Evolutionary conservation across 1,140 invertebrate species (phyloP).

Genomic region (Zaprionus inermis): DNA sequence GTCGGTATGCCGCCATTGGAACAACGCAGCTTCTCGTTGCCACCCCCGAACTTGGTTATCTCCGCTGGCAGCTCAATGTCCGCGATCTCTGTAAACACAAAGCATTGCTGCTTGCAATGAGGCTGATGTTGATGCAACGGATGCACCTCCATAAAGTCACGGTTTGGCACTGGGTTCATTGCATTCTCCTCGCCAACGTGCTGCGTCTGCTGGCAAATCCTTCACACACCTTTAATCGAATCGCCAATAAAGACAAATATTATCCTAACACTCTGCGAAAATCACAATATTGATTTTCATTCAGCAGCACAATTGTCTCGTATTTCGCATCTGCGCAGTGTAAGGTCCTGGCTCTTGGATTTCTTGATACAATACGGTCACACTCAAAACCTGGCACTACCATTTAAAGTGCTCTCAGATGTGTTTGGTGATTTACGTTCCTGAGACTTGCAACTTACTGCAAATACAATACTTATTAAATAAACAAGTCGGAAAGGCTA

Average conservation of each 20-base stretch:
- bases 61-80: conserved; percentile 82
- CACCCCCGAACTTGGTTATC: conserved; percentile 78
- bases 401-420: background rate
- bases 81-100: conserved; percentile 83
- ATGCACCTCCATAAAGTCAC: conserved; percentile 81
- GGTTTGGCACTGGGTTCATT: conserved; percentile 82
- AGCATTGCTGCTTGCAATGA: conserved; percentile 83
- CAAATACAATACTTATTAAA: background rate
- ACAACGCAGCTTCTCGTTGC: conserved; percentile 71
- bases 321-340: conserved; percentile 33
- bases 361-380: background rate
- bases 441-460: too few species aligned
- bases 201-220: background rate
- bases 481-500: too few species aligned
- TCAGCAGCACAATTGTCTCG: background rate
- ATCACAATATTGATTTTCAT: conserved; percentile 43
- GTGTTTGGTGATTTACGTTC: background rate
- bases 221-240: background rate
- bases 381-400: background rate
- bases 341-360: background rate
- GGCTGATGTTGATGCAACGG: conserved; percentile 80
- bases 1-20: conserved; percentile 74
- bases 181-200: conserved; percentile 27
- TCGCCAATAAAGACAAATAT: background rate
- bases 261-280: background rate